phyloP scores from a whole-genome alignment of 92 coral and sea anemone genomes.

The Umimayanthus kanabou region DNA sequence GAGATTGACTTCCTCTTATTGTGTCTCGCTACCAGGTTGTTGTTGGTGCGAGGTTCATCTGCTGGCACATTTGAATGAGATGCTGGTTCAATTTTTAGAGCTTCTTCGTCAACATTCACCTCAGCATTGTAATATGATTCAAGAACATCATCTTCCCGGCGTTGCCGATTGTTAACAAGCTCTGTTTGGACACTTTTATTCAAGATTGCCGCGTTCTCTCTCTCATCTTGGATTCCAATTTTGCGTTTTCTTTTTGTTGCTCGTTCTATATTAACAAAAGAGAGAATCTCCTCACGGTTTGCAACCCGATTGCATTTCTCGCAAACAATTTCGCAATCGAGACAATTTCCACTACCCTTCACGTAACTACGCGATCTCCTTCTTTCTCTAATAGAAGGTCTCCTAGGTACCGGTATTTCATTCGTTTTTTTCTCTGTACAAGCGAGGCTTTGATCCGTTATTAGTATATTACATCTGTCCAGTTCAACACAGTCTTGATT shows the following conservation, averaged over 20 bases:
- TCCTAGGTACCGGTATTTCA: not conserved
- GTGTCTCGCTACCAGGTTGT: not conserved
- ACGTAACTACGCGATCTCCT: not conserved
- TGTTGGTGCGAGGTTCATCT: not conserved
- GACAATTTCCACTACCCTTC: not conserved
- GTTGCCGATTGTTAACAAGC: not conserved
- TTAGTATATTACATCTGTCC: not conserved
- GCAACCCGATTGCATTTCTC: not conserved
- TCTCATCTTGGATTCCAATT: not conserved
- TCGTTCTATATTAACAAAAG: not conserved
- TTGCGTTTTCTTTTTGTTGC: not conserved
- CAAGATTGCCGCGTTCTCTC: not conserved
- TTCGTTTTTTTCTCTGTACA: not conserved
- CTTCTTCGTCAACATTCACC: slow-evolving; percentile 2
- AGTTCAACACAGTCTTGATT: not conserved
- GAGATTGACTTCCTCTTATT: not conserved
- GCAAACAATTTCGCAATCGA: not conserved
- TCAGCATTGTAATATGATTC: not conserved
- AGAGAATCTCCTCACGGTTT: not conserved
- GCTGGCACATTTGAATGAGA: not conserved
- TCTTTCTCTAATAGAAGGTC: not conserved
- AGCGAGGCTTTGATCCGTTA: not conserved
- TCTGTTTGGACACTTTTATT: not conserved
- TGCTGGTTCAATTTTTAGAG: not conserved
- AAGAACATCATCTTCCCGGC: not conserved